phyloP scores from a whole-genome alignment of 37 sponge, comb jelly and placozoan species.

The Cladorhizidae sp. region DNA sequence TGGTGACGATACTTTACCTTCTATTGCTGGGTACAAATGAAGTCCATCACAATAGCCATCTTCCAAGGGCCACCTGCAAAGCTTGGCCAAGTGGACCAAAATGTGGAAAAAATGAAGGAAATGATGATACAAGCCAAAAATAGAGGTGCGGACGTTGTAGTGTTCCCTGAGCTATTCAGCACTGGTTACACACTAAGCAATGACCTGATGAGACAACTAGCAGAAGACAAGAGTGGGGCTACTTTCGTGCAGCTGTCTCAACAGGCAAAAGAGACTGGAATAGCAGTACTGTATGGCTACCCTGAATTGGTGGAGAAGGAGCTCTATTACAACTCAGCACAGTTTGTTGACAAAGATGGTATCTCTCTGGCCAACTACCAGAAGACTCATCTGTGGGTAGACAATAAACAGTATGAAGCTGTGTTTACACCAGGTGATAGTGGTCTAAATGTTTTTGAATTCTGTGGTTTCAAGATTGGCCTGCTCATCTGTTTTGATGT shows the following conservation, averaged over 20 bases:
- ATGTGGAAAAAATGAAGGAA: constrained; percentile 52
- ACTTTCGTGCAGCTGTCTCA: constrained; percentile 45
- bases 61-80: constrained; percentile 36
- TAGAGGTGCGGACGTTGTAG: constrained; percentile 39
- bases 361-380: constrained; percentile 42
- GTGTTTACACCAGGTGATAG: constrained; percentile 42
- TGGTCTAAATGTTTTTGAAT: constrained; percentile 22
- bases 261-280: constrained; percentile 20
- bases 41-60: constrained; percentile 20
- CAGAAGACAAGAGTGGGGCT: constrained; percentile 38
- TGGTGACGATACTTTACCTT: too few relatives aligned
- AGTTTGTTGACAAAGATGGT: constrained; percentile 59
- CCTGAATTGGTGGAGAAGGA: constrained; percentile 30
- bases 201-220: constrained; percentile 35
- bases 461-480: constrained; percentile 59
- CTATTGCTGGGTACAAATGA: too few relatives aligned
- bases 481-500: constrained; percentile 64
- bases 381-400: constrained; percentile 55
- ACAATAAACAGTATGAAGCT: neutral
- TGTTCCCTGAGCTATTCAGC: constrained; percentile 65
- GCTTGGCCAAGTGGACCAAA: constrained; percentile 17
- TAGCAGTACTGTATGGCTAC: constrained; percentile 64
- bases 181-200: constrained; percentile 39
- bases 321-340: constrained; percentile 52
- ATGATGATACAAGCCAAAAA: constrained; percentile 25